Percentiles rank a stretch among this genome's conserved stretches.
Evolutionary conservation across 1,140 invertebrate genomes (phyloP).

Genomic region (Lepidurus apus): DNA sequence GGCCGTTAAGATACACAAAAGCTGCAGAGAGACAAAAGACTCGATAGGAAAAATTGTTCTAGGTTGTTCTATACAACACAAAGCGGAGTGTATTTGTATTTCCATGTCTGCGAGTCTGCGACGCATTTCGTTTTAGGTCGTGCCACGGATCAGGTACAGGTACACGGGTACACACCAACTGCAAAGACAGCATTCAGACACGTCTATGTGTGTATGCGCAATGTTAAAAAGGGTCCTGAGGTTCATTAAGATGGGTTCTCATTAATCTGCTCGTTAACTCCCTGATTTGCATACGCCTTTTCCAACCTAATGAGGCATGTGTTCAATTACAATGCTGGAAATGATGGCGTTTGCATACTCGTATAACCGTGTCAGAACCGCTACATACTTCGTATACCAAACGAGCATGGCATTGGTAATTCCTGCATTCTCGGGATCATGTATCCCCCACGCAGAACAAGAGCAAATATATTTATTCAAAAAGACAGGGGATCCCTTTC

Average conservation of each 20-base stretch:
- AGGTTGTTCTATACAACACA: too few relatives aligned
- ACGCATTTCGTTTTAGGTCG: too few relatives aligned
- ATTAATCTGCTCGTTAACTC: conserved; percentile 13
- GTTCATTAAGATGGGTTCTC: conserved; percentile 17
- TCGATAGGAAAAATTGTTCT: not conserved
- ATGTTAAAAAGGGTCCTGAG: not conserved
- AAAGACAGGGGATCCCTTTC: too few relatives aligned
- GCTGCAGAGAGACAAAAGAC: not conserved
- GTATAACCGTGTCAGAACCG: not conserved
- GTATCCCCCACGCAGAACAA: too few relatives aligned
- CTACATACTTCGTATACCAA: too few relatives aligned
- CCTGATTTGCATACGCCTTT: conserved; percentile 18
- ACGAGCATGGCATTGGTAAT: too few relatives aligned
- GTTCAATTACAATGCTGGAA: conserved; percentile 14
- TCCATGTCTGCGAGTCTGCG: too few relatives aligned
- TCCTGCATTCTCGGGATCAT: too few relatives aligned
- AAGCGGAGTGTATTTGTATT: too few relatives aligned
- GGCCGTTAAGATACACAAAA: not conserved
- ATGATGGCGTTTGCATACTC: not conserved
- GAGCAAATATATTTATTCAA: too few relatives aligned
- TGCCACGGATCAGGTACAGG: too few relatives aligned
- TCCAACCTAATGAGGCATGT: conserved; percentile 17
- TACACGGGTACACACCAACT: too few relatives aligned
- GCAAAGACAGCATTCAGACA: not conserved
- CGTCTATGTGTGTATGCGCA: not conserved